Evolutionary conservation across 2,797 vertebrate genomes (phyloP).

Genomic region (Phataginus tricuspis): DNA sequence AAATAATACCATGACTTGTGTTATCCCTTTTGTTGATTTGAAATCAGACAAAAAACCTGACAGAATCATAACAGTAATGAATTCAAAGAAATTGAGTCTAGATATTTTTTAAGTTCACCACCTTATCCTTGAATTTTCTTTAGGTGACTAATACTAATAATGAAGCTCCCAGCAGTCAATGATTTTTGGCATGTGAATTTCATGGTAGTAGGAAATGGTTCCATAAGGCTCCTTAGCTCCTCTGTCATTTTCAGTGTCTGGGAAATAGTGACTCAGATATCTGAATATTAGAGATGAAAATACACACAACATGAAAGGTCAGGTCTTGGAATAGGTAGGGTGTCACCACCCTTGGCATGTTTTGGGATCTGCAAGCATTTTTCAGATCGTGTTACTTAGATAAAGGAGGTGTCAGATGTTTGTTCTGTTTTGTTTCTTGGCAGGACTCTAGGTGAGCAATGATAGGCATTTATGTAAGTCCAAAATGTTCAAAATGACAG

Average conservation of each 20-base stretch:
- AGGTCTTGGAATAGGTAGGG: neutral
- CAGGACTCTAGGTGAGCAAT: slow-evolving; percentile 31
- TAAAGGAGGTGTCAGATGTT: neutral
- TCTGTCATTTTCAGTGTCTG: neutral
- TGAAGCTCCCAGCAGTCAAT: neutral
- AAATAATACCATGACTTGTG: neutral
- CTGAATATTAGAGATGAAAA: neutral
- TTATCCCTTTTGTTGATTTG: neutral
- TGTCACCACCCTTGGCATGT: neutral
- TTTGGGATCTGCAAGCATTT: neutral
- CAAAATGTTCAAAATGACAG: slow-evolving; percentile 54
- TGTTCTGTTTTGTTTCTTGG: slow-evolving; percentile 1
- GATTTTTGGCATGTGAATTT: slow-evolving; percentile 13
- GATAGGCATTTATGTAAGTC: neutral
- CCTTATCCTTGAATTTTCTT: neutral
- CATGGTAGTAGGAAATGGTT: neutral
- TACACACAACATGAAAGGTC: neutral
- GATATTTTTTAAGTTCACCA: slow-evolving; percentile 8
- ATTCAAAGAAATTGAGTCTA: neutral
- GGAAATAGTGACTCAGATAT: neutral
- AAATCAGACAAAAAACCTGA: slow-evolving; percentile 19
- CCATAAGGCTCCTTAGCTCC: neutral
- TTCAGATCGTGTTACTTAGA: slow-evolving; percentile 45
- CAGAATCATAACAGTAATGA: neutral
- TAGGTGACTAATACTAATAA: neutral